These are phyloP conservation scores for Lycocorax pyrrhopterus DNA, from an alignment of 2,113 vertebrate species.

Conservation along the genomic window DNA sequence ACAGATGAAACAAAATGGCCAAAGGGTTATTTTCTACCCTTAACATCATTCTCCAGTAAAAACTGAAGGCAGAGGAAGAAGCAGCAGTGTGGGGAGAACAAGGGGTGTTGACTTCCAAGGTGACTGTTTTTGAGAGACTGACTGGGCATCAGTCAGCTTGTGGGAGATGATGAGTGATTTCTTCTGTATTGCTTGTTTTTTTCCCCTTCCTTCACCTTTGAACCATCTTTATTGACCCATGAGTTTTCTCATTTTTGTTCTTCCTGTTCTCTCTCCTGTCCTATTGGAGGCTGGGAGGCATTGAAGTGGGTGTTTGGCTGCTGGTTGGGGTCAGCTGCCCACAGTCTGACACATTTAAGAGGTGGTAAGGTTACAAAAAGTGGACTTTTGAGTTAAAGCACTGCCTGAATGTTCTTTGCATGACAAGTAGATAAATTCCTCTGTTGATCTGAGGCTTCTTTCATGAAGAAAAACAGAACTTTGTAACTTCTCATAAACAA, in stretches of 20 bases:
- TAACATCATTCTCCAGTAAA: neutral
- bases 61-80: neutral
- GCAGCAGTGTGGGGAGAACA: rapidly evolving
- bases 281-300: rapidly evolving
- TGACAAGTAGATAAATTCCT: neutral
- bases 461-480: neutral
- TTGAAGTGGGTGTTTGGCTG: neutral
- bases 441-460: neutral
- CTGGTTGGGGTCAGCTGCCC: neutral
- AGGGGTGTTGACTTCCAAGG: neutral
- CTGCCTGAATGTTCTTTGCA: neutral
- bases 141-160: neutral
- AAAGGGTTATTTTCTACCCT: neutral
- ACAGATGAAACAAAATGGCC: neutral
- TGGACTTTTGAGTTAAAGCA: neutral
- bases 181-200: neutral
- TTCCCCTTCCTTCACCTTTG: neutral
- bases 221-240: neutral
- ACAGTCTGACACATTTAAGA: neutral
- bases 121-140: neutral
- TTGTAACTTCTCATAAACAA: neutral
- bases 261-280: neutral
- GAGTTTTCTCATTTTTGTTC: neutral
- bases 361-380: neutral
- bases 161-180: neutral